Base-by-base conservation (phyloP, 2,797 vertebrate species). In the Scomberomorus guttatus region DNA sequence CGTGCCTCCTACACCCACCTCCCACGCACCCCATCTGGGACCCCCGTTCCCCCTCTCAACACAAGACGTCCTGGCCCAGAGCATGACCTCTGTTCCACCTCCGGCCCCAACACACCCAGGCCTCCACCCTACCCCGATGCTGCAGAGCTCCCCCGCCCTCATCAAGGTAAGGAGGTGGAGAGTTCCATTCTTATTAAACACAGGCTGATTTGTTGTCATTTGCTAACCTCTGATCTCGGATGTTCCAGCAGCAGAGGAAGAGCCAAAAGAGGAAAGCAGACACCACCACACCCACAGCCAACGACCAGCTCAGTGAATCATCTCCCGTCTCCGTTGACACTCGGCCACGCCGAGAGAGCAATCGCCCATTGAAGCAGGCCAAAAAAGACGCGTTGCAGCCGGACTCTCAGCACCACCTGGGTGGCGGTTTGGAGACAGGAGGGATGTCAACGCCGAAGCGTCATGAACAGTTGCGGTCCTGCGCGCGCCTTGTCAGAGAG, bases 181-280 rank as follows among this genome's bases (percentile, higher is more conserved):
- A 32, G 20, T 34, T 48, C 14, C 13, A 2, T 11, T 71, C 5
- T n/a, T 32, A 17, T n/a, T 32, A 8, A 20, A n/a, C 8, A 12
- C 14, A 14, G 17, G 10, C 11, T 22, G 18, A 55, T 62, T 42
- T 66, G 14, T 27, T 64, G 20, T 46, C 17, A 20, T 8, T 46
- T 52, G 69, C 39, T 78, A 32, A 85, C 34, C 4, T 60, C 7
- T 75, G 58, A 27, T 12, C 17, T 72, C 42, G 75, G 10, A 4
- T 46, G 20, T 46, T 39, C 39, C 67, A 46, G 14, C 80, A 97
- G 97, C 96, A 95, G 89, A 96, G 95, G 87, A 98, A 98, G 80
- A 97, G 97, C 72, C 97, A 97, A 90, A 98, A 98, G 92, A 96
- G 97, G 95, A 98, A 98, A 96, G 97, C 97, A 0, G 97, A 98